Evolutionary conservation across 2,888 invertebrate species (phyloP), one percentile per base, ranked within the genome.

Genomic region (Drosophila demipolita): DNA sequence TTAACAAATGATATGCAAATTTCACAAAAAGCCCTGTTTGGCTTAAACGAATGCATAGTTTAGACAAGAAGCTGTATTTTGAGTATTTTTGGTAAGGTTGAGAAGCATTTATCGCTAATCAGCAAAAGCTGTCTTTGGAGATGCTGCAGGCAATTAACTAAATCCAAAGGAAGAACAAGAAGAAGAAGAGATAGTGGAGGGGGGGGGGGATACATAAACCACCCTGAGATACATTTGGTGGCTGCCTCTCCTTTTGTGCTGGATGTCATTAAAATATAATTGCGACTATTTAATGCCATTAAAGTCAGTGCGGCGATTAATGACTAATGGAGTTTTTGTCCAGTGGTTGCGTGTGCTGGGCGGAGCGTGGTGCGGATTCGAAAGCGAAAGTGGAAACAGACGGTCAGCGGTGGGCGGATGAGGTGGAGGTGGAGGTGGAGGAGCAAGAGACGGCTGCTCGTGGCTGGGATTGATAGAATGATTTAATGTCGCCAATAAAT

Each of bases 401-500:
- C 70, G 67, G 81, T 70, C 66, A 55, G 50, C 60, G 58, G 65
- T 70, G 80, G 73, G 67, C 53, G 12, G 45, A 6, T 11, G 32
- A 60, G 49, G 7, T 5, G 55, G 63, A 62, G 80, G 61, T 23
- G 23, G 23, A 60, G 49, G 7, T 5, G 55, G 63, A 62, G 80
- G 61, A n/a, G 23, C n/a, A n/a, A n/a, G 15, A 1, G 23, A 8
- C 20, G 4, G 45, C 6, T 49, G 66, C 90, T 89, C 68, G 90
- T 90, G 89, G 75, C 75, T 85, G 89, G 91, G 91, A 90, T 91
- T 91, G 91, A 92, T 91, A 90, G 92, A 87, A 92, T 91, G 91
- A 91, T 91, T 91, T 91, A 91, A 91, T 92, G 92, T 82, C 84
- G 87, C 88, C 91, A 91, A 91, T 92, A 91, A 92, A 89, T 82